Percentiles rank a stretch among this genome's conserved stretches.
phyloP scores from a whole-genome alignment of 2,888 invertebrate species.

The Cephus pygmeus region DNA sequence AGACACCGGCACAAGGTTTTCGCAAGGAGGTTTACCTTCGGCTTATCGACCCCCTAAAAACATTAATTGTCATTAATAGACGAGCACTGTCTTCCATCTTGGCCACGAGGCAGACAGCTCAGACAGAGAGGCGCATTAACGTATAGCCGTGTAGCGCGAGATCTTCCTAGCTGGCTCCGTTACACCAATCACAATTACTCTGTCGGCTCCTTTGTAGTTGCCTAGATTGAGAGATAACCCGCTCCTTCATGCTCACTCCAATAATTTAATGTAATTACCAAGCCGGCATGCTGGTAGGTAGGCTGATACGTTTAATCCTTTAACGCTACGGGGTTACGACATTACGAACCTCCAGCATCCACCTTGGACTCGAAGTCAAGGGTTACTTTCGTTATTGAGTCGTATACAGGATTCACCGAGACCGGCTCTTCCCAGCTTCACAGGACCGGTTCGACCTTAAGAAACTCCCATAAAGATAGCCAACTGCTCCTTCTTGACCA shows the following conservation, averaged over 20 bases:
- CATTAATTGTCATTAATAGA: constrained; percentile 43
- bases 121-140: constrained; percentile 1
- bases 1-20: background rate
- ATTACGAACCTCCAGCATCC: background rate
- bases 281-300: constrained; percentile 28
- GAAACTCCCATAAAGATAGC: background rate
- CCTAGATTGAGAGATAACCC: constrained; percentile 57
- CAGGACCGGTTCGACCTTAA: background rate
- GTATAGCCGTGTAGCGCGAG: constrained; percentile 17
- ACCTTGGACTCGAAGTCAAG: background rate
- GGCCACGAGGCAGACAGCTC: constrained; percentile 26
- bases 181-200: constrained; percentile 52
- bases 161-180: constrained; percentile 41
- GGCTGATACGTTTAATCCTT: constrained; percentile 8
- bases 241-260: constrained; percentile 47
- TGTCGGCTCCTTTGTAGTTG: constrained; percentile 45
- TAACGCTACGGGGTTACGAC: constrained; percentile 3
- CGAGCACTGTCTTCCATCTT: constrained; percentile 27
- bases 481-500: background rate
- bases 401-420: background rate
- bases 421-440: background rate
- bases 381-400: constrained; percentile 1
- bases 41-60: constrained; percentile 36
- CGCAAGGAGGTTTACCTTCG: constrained; percentile 22
- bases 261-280: constrained; percentile 58